A percentile compares a stretch with the other conserved stretches of the same genome.
Evolutionary conservation across 2,113 vertebrate species (phyloP).

Genomic region (Peromyscus maniculatus): DNA sequence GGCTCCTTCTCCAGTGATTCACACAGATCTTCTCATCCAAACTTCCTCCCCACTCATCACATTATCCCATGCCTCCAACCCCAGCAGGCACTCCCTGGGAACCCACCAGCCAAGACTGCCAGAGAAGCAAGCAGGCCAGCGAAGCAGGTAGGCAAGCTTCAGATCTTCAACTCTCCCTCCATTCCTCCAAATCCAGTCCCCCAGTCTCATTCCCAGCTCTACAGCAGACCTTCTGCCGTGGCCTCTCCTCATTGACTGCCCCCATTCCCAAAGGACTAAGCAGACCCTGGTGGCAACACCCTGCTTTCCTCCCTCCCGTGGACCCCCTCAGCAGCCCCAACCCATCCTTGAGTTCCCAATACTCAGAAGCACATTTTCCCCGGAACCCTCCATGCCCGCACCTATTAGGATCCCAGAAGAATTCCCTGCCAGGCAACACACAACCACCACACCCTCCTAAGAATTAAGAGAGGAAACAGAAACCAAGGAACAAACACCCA

Average conservation of each 20-base stretch:
- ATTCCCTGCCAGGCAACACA: background rate
- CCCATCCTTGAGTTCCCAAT: background rate
- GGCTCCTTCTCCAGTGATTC: too few relatives aligned
- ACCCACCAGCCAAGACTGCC: too few relatives aligned
- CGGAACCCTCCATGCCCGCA: background rate
- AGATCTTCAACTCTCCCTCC: background rate
- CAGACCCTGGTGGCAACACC: background rate
- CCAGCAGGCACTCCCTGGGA: too few relatives aligned
- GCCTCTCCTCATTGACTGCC: background rate
- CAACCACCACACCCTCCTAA: background rate
- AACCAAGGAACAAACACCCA: background rate
- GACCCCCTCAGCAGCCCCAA: background rate
- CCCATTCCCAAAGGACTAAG: background rate
- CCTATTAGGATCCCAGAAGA: background rate
- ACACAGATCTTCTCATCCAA: too few relatives aligned
- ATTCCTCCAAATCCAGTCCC: background rate
- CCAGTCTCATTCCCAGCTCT: background rate
- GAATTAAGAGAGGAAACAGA: background rate
- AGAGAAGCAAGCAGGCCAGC: too few relatives aligned
- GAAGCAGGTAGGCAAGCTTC: background rate
- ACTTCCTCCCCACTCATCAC: too few relatives aligned
- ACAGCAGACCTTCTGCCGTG: background rate
- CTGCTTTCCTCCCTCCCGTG: background rate
- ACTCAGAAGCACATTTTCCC: background rate
- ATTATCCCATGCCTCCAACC: too few relatives aligned